phyloP scores from a whole-genome alignment of 2,113 vertebrate species.

The Elaphurus davidianus region DNA sequence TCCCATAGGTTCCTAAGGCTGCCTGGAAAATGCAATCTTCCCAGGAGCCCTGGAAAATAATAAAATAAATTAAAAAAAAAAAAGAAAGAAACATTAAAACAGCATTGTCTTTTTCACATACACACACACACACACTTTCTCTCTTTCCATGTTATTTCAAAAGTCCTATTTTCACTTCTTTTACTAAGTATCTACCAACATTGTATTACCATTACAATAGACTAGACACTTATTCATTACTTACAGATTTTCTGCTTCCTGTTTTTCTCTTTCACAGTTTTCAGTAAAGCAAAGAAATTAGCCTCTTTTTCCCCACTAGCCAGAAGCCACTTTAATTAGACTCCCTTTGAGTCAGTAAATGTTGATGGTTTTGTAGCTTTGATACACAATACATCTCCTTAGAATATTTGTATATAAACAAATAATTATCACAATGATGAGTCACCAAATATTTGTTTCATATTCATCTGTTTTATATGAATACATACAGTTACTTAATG shows the following conservation, averaged over 20 bases:
- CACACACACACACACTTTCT: neutral
- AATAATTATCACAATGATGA: neutral
- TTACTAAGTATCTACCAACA: neutral
- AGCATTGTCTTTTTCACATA: neutral
- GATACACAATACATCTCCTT: neutral
- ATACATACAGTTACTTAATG: neutral
- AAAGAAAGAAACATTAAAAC: neutral
- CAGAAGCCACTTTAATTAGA: neutral
- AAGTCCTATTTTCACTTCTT: neutral
- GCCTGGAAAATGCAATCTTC: neutral
- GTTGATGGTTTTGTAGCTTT: neutral
- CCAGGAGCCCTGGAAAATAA: neutral
- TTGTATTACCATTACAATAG: neutral
- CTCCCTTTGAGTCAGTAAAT: neutral
- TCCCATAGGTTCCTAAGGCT: accelerated
- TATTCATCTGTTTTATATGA: neutral
- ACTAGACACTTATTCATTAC: neutral
- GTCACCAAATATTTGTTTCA: neutral
- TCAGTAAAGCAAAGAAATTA: neutral
- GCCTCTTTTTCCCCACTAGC: neutral
- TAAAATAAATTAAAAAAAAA: neutral
- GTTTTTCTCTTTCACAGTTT: neutral
- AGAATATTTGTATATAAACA: neutral
- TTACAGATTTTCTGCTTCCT: neutral
- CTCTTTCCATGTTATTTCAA: neutral